Conservation (phyloP, 2,888 invertebrate genomes). For the Salticus scenicus region DNA sequence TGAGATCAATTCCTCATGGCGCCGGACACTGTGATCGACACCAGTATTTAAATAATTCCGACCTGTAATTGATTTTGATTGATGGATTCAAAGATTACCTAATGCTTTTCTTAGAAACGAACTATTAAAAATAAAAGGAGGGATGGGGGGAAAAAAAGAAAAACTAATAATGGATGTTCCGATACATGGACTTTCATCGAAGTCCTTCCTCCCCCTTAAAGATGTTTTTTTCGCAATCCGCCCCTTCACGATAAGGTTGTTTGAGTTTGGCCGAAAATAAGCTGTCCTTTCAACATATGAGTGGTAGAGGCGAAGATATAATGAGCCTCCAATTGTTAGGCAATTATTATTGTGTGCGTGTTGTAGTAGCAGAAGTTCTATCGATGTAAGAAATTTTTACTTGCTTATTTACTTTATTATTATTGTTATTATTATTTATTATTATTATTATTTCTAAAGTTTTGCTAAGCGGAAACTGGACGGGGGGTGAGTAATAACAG, state of each 20-base stretch:
- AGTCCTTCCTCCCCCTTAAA: neutral
- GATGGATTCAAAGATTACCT: neutral
- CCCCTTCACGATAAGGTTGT: neutral
- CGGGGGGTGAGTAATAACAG: conserved; percentile 55
- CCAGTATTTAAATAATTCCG: conserved; percentile 21
- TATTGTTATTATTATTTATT: neutral
- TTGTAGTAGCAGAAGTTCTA: neutral
- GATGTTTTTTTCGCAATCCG: neutral
- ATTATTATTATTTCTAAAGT: neutral
- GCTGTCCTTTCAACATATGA: conserved; percentile 35
- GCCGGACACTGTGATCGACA: neutral
- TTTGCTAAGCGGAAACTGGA: conserved; percentile 37
- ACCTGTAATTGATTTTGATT: conserved; percentile 17
- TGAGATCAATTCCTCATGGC: no score
- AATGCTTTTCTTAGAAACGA: neutral
- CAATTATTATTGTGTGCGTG: conserved; percentile 68
- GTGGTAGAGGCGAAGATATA: conserved; percentile 48
- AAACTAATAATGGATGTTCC: neutral
- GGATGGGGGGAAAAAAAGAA: neutral
- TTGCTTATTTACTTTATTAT: neutral
- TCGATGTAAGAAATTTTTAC: neutral
- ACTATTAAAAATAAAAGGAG: no score
- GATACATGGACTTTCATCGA: neutral
- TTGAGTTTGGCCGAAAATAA: conserved; percentile 26
- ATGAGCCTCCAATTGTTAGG: conserved; percentile 46